These are phyloP conservation scores for Latrodectus elegans DNA, from an alignment of 2,888 invertebrate genomes.

Conservation along the genomic window DNA sequence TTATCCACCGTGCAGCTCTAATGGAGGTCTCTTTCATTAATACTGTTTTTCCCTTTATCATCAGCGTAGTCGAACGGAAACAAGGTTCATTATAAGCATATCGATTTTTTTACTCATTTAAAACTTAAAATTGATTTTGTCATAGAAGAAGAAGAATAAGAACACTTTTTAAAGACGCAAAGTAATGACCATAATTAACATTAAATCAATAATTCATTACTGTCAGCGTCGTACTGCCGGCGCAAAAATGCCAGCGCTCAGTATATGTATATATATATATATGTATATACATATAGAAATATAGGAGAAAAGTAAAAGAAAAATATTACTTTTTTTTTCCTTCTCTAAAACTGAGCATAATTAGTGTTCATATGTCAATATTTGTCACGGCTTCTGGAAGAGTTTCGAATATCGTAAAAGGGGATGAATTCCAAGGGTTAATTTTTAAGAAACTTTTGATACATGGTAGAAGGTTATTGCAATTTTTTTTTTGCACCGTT, in stretches of 20 bases:
- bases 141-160: conserved; percentile 69
- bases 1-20: conserved; percentile 66
- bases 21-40: conserved; percentile 69
- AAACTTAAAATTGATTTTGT: conserved; percentile 70
- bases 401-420: conserved; percentile 62
- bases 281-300: conserved; percentile 41
- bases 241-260: conserved; percentile 56
- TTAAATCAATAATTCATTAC: conserved; percentile 70
- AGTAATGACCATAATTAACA: conserved; percentile 70
- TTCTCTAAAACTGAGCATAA: conserved; percentile 69
- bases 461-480: conserved; percentile 60
- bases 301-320: conserved; percentile 16
- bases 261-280: conserved; percentile 40
- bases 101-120: conserved; percentile 70
- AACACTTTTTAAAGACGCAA: conserved; percentile 69
- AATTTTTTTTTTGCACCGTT: conserved; percentile 36
- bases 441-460: conserved; percentile 69
- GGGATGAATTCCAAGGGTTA: conserved; percentile 8
- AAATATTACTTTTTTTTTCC: conserved; percentile 29
- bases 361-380: conserved; percentile 69
- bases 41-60: conserved; percentile 69
- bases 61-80: conserved; percentile 65
- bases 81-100: conserved; percentile 69
- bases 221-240: conserved; percentile 56
- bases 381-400: conserved; percentile 63